Evolutionary conservation across 2,113 vertebrate genomes (phyloP).

Genomic region (Nansenia antarctica): DNA sequence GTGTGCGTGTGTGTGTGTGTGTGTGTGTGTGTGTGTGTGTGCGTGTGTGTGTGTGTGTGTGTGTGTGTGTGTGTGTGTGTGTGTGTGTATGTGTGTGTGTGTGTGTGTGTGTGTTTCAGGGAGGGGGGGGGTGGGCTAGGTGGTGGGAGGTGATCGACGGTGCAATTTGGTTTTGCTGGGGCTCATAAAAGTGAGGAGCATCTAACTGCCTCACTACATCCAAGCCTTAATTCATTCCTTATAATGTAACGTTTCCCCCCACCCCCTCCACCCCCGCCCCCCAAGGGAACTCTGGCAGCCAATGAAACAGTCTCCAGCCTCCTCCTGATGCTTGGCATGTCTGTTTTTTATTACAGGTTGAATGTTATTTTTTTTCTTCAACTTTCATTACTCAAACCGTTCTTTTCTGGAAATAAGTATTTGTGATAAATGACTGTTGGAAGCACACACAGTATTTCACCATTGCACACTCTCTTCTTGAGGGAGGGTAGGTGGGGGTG

Average conservation of each 20-base stretch:
- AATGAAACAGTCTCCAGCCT: conserved; percentile 59
- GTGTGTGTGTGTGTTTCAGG: conserved; percentile 20
- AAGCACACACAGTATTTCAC: conserved; percentile 43
- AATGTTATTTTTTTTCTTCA: conserved; percentile 46
- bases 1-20: conserved; percentile 45
- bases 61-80: conserved; percentile 42
- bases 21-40: conserved; percentile 31
- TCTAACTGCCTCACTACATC: conserved; percentile 61
- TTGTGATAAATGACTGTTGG: conserved; percentile 63
- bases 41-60: conserved; percentile 39
- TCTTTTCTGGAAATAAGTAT: conserved; percentile 51
- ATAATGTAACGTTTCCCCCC: conserved; percentile 56
- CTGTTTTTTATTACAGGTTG: conserved; percentile 77
- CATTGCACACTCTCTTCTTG: conserved; percentile 36
- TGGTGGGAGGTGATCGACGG: not conserved
- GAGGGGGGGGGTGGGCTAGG: conserved; percentile 28
- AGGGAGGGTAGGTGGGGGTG: not conserved
- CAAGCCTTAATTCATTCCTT: conserved; percentile 63
- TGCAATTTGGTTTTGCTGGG: conserved; percentile 44
- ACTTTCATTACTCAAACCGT: conserved; percentile 63
- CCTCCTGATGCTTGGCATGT: conserved; percentile 65
- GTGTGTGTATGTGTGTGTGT: conserved; percentile 42
- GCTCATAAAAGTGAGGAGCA: conserved; percentile 62
- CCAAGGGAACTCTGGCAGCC: conserved; percentile 61
- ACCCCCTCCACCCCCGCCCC: conserved; percentile 47